Evolutionary conservation across 1,140 invertebrate species (phyloP).

Genomic region (Pseudomyrmex gracilis): DNA sequence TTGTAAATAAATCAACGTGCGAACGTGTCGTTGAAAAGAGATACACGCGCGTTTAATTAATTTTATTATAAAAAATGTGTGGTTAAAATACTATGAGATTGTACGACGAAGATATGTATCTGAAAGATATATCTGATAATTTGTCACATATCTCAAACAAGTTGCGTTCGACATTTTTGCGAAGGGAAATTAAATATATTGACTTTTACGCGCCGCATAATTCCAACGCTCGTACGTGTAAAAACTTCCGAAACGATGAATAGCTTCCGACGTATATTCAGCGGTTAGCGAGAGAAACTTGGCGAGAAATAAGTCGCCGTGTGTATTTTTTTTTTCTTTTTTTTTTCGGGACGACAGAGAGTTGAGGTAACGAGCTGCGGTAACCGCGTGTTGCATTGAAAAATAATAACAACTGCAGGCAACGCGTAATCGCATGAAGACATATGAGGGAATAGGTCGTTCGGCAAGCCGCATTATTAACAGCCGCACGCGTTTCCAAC

Average conservation of each 20-base stretch:
- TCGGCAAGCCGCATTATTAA: conserved; percentile 69
- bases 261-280: conserved; percentile 27
- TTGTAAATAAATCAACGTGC: too few relatives aligned
- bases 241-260: conserved; percentile 14
- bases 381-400: conserved; percentile 67
- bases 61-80: too few relatives aligned
- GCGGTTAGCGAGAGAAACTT: conserved; percentile 29
- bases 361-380: conserved; percentile 67
- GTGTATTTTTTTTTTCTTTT: background rate
- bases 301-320: conserved; percentile 34
- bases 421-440: conserved; percentile 64
- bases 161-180: too few relatives aligned
- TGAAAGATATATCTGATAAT: too few relatives aligned
- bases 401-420: conserved; percentile 29
- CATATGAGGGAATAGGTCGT: conserved; percentile 69
- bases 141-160: too few relatives aligned
- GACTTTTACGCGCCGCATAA: conserved; percentile 32
- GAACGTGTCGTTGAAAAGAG: too few relatives aligned
- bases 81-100: too few relatives aligned
- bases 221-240: conserved; percentile 1
- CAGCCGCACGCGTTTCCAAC: conserved; percentile 53
- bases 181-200: too few relatives aligned
- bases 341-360: conserved; percentile 59
- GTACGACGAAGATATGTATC: too few relatives aligned
- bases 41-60: too few relatives aligned